Evolutionary conservation across 2,113 vertebrate genomes (phyloP).

Genomic region (Melanerpes formicivorus): DNA sequence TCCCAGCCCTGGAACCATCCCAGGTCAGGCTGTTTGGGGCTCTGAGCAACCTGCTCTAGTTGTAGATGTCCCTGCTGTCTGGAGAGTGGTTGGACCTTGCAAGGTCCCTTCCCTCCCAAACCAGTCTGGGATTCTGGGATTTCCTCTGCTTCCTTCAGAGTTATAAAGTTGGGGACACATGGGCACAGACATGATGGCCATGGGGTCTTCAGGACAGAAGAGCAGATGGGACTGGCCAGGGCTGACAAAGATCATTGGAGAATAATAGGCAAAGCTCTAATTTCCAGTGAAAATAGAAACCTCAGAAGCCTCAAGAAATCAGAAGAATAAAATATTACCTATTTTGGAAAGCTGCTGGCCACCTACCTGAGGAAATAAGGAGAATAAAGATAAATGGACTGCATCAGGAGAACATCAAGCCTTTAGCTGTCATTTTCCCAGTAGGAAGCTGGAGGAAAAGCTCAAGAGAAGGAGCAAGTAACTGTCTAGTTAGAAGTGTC

Average conservation of each 20-base stretch:
- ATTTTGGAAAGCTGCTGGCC: not conserved
- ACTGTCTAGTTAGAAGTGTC: not conserved
- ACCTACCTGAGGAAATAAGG: not conserved
- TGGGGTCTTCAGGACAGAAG: not conserved
- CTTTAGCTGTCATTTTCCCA: not conserved
- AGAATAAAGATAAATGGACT: not conserved
- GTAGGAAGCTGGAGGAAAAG: not conserved
- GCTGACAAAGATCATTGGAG: not conserved
- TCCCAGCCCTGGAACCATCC: not conserved
- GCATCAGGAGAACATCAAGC: not conserved
- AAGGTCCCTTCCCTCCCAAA: not conserved
- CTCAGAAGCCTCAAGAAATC: not conserved
- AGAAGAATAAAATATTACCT: not conserved
- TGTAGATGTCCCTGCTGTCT: not conserved
- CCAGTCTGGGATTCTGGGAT: not conserved
- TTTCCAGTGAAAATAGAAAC: not conserved
- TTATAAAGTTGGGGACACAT: too few relatives aligned
- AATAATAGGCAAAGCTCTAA: not conserved
- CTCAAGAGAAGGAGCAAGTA: not conserved
- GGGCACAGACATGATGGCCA: rapidly evolving
- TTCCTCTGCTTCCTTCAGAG: not conserved
- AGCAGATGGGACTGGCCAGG: not conserved
- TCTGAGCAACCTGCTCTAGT: not conserved
- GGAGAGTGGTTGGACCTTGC: not conserved
- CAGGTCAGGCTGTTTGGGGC: not conserved